These are phyloP conservation scores for Lipophrys pholis DNA, from an alignment of 2,113 vertebrate genomes.

Conservation along the genomic window DNA sequence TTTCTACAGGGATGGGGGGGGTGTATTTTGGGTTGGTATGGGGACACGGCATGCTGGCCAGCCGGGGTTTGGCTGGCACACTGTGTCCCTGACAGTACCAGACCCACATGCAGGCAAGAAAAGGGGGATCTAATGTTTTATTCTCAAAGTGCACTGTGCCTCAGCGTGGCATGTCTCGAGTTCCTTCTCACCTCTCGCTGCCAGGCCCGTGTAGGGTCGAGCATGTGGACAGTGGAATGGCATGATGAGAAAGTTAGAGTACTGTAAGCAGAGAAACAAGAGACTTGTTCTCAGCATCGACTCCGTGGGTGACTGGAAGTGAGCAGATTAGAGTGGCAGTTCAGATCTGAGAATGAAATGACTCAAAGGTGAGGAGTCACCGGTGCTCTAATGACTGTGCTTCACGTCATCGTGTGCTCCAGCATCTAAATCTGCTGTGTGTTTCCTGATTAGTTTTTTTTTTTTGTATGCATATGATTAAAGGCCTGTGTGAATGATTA, in stretches of 20 bases:
- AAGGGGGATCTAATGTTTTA: constrained; percentile 28
- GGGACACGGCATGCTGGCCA: constrained; percentile 28
- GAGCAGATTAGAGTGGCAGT: constrained; percentile 34
- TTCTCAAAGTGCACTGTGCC: constrained; percentile 17
- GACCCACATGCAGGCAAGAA: constrained; percentile 32
- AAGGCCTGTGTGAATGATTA: too few relatives aligned
- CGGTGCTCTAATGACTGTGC: constrained; percentile 17
- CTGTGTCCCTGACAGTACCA: constrained; percentile 44
- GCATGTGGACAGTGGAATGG: background rate
- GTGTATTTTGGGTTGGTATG: constrained; percentile 22
- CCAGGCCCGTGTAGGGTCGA: constrained; percentile 22
- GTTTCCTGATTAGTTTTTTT: background rate
- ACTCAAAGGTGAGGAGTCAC: constrained; percentile 56
- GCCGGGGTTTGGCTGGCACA: constrained; percentile 50
- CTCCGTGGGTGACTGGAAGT: constrained; percentile 48
- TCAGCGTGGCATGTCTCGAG: constrained; percentile 32
- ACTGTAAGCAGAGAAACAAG: background rate
- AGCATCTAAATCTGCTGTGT: too few relatives aligned
- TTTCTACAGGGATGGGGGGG: constrained; percentile 40
- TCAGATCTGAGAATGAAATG: constrained; percentile 44
- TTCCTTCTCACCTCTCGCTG: background rate
- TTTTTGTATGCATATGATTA: background rate
- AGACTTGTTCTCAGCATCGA: constrained; percentile 38
- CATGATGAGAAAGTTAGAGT: background rate
- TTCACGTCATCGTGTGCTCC: background rate